Base-by-base conservation (phyloP, 1,140 invertebrate species). In the Sarcophaga peregrina region DNA sequence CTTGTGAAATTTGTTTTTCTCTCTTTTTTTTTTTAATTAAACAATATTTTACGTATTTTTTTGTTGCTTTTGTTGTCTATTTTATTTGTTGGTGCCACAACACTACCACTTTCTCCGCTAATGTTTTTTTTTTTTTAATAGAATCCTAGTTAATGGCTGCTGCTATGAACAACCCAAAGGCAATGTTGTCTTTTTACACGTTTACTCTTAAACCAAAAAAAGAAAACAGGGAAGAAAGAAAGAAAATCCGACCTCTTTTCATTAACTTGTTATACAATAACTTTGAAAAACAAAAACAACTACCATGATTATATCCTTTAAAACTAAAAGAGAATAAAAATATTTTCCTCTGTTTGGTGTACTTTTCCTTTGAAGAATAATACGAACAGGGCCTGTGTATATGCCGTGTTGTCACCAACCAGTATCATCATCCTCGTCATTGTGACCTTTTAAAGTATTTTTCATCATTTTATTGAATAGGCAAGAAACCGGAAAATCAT, bases 401-500 rank as follows among this genome's bases (percentile, higher is more conserved):
- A 54, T 37, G 25, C 4, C 25, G 25, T 37, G 25, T 13, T 52
- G 50, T n/a, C 15, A 2, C n/a, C n/a, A 58, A n/a, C 54, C 15
- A 58, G 54, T 58, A n/a, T n/a, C 13, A 37, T 37, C 25, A 37
- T 37, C 25, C n/a, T n/a, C n/a, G 4, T 58, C 13, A 58, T 37
- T 37, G 54, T 58, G 54, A 58, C 54, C 52, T 58, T 58, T 58
- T 13, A 58, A 58, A 13, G 0, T 58, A n/a, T n/a, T 58, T 58
- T 58, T 37, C 4, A 2, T 58, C 13, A 15, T 58, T 15, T 58
- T n/a, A 58, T 58, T 58, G 6, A n/a, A n/a, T 58, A 58, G 15
- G 54, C 54, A 58, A 58, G 54, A 58, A n/a, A 58, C 54, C 54
- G 54, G 54, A 58, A 58, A 58, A 58, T 58, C 54, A 58, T 58